Evolutionary conservation across 2,113 vertebrate species (phyloP).

Genomic region (Astatotilapia flaviijosephi): DNA sequence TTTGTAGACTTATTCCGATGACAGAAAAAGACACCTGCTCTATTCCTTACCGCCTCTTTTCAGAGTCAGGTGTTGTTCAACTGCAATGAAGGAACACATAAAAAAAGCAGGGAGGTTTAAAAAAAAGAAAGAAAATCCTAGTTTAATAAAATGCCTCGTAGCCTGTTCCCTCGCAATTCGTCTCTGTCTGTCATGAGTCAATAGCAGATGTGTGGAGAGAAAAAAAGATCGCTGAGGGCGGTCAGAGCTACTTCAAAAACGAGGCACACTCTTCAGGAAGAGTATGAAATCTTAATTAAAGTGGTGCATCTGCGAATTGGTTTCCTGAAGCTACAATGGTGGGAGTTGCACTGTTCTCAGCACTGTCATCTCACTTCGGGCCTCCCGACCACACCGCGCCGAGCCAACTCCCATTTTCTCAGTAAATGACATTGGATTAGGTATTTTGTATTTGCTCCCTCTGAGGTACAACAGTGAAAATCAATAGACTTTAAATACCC

Average conservation of each 20-base stretch:
- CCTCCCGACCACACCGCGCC: background rate
- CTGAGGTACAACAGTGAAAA: conserved; percentile 31
- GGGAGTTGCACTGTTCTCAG: conserved; percentile 16
- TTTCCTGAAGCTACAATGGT: conserved; percentile 24
- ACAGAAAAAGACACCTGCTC: background rate
- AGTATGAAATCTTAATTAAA: conserved; percentile 65
- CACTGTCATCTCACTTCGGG: background rate
- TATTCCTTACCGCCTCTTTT: background rate
- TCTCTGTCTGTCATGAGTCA: conserved; percentile 44
- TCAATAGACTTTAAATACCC: conserved; percentile 44
- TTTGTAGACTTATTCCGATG: background rate
- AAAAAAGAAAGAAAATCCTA: background rate
- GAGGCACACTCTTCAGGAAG: conserved; percentile 39
- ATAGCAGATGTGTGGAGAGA: conserved; percentile 38
- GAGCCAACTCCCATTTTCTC: conserved; percentile 39
- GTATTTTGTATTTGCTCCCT: conserved; percentile 46
- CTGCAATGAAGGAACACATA: background rate
- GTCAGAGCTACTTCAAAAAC: conserved; percentile 36
- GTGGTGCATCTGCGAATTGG: conserved; percentile 16
- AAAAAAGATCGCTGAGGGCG: conserved; percentile 34
- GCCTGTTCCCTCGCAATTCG: conserved; percentile 26
- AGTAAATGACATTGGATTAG: conserved; percentile 40
- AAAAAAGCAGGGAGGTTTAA: background rate
- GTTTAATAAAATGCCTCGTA: conserved; percentile 37
- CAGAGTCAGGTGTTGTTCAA: conserved; percentile 6